These are phyloP conservation scores for Stigmatopora argus DNA, from an alignment of 2,113 vertebrate species.

Conservation along the genomic window DNA sequence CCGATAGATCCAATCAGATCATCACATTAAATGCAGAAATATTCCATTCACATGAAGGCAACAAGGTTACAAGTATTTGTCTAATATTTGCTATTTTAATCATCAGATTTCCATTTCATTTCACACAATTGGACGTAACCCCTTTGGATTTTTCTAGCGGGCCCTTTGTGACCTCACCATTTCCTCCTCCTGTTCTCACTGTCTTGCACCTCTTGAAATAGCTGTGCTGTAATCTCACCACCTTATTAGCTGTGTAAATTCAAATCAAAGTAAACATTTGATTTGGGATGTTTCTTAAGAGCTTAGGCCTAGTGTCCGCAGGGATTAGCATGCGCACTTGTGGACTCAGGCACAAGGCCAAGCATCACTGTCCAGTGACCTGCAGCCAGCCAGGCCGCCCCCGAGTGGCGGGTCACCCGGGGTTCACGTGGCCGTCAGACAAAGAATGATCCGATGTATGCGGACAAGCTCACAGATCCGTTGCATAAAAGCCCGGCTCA, in stretches of 20 bases:
- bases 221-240: conserved; percentile 13
- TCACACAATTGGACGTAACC: conserved; percentile 22
- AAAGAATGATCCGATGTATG: conserved; percentile 44
- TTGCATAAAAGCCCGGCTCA: conserved; percentile 9
- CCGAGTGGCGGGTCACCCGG: conserved; percentile 26
- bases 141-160: conserved; percentile 11
- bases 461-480: conserved; percentile 38
- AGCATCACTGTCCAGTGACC: conserved; percentile 30
- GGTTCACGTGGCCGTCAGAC: conserved; percentile 40
- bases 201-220: conserved; percentile 3
- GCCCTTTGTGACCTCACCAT: conserved; percentile 23
- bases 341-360: conserved; percentile 32
- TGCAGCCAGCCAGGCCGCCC: conserved; percentile 1
- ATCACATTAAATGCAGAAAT: background rate
- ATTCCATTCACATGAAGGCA: background rate
- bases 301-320: conserved; percentile 15
- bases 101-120: conserved; percentile 29
- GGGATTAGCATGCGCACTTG: conserved; percentile 16
- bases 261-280: conserved; percentile 21
- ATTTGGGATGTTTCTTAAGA: conserved; percentile 25
- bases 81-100: conserved; percentile 31
- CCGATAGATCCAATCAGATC: background rate
- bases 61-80: conserved; percentile 13
- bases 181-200: background rate
- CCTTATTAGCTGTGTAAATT: conserved; percentile 12